Conservation (phyloP, 2,113 vertebrate species). For the Salminus brasiliensis region DNA sequence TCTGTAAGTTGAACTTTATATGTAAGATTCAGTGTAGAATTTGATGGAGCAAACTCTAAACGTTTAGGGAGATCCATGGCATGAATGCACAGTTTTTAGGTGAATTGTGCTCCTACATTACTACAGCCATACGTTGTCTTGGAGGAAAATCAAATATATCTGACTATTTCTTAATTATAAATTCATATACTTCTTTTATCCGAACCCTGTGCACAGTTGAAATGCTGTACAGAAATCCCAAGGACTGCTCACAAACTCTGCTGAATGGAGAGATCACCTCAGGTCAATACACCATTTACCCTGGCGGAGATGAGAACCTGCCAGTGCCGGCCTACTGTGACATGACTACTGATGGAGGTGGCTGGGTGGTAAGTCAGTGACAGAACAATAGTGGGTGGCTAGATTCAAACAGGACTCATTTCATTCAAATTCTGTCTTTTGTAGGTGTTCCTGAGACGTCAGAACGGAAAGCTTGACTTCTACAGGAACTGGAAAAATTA, state of each 20-base stretch:
- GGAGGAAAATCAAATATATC: no score
- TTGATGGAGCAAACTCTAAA: no score
- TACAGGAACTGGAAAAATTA: conserved; percentile 93
- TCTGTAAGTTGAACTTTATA: no score
- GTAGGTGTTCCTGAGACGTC: conserved; percentile 91
- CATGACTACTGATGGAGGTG: conserved; percentile 91
- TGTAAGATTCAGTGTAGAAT: no score
- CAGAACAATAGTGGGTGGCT: not conserved
- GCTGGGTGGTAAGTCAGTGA: conserved; percentile 89
- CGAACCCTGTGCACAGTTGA: conserved; percentile 70
- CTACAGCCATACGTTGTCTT: no score
- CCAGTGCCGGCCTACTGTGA: conserved; percentile 89
- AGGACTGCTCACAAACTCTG: conserved; percentile 89
- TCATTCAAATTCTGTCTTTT: not conserved
- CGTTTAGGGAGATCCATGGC: no score
- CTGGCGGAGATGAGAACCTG: conserved; percentile 82
- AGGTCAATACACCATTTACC: conserved; percentile 86
- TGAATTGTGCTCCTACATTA: no score
- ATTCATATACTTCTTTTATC: not conserved
- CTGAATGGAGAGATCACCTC: conserved; percentile 87
- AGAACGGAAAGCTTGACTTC: conserved; percentile 88
- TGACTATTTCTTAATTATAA: no score
- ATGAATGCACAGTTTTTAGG: no score
- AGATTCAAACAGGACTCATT: not conserved
- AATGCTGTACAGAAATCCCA: conserved; percentile 80